Evolutionary conservation across 92 coral and sea anemone genomes (phyloP), one percentile per base, ranked within the genome.

Genomic region (Siderastrea siderea): DNA sequence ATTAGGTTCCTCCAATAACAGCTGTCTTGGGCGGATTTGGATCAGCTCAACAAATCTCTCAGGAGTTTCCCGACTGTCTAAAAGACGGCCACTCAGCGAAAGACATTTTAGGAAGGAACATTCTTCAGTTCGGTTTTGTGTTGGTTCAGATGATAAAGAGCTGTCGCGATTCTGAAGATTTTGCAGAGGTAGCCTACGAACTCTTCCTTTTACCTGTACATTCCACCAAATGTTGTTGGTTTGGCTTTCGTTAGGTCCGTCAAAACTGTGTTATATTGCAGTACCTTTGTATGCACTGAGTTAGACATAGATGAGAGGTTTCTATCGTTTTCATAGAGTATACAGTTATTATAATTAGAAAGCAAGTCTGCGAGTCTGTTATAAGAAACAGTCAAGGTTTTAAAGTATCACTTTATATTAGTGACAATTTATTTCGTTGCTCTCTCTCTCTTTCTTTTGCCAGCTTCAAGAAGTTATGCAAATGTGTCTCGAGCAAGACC

Each of bases 1-100:
- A 5, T 11, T 14, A 82, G 86, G 19, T 82, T 2, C 86, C 86
- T 7, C 86, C 86, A 59, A 58, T 82, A 57, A 70, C 17, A 14
- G 86, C 86, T 9, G 46, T 82, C 51, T 48, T 82, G 13, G 86
- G 78, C 57, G 78, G 78, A 45, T 82, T 70, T 58, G 78, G 86
- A 47, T 57, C 53, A 8, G 79, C 78, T n/a, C 86, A 82, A 55
- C 44, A 43, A 47, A 17, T 82, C 47, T 17, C 78, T 60, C 78
- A 5, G 14, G 78, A 82, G 17, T 82, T 82, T 47, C 86, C 79
- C n/a, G 86, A 71, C 46, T 57, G 26, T 46, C 47, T 15, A 0
- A 45, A 70, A 45, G 55, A 17, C 44, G 86, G 69, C 3, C 79
- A 71, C 49, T 46, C 57, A 14, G 48, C 57, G 10, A 82, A 71